phyloP scores from a whole-genome alignment of 2,113 vertebrate species.

The Triplophysa tibetana region DNA sequence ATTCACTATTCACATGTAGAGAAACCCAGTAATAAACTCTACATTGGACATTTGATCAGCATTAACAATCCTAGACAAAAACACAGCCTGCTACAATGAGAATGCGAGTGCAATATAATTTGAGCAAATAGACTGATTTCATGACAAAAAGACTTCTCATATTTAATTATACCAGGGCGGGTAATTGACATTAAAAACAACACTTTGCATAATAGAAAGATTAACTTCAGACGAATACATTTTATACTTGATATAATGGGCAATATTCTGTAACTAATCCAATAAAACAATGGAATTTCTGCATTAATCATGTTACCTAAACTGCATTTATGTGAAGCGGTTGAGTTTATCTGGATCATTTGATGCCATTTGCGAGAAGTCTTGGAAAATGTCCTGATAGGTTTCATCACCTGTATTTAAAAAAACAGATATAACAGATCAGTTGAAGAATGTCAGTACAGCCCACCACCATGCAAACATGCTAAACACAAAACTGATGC shows the following conservation, averaged over 20 bases:
- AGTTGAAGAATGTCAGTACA: not conserved
- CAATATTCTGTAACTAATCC: not conserved
- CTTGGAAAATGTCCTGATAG: slow-evolving; percentile 98
- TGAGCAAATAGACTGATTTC: not conserved
- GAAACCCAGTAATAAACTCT: not conserved
- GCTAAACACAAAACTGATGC: not conserved
- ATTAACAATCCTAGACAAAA: slow-evolving; percentile 1
- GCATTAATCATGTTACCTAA: no score
- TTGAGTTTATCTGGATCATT: slow-evolving; percentile 95
- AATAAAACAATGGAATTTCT: not conserved
- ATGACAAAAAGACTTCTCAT: not conserved
- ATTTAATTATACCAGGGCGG: not conserved
- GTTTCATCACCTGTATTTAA: slow-evolving; percentile 88
- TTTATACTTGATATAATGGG: not conserved
- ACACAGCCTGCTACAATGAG: not conserved
- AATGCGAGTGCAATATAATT: not conserved
- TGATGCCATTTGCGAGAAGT: slow-evolving; percentile 98
- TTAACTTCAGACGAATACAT: not conserved
- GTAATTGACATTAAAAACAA: not conserved
- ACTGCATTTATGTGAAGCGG: slow-evolving; percentile 72
- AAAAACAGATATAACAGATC: not conserved
- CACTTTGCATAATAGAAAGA: not conserved
- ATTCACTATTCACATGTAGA: not conserved
- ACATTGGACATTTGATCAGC: not conserved
- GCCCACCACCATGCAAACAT: not conserved